These are phyloP conservation scores for Epsilonema sp. DNA, from an alignment of 2,888 invertebrate genomes.

Conservation along the genomic window DNA sequence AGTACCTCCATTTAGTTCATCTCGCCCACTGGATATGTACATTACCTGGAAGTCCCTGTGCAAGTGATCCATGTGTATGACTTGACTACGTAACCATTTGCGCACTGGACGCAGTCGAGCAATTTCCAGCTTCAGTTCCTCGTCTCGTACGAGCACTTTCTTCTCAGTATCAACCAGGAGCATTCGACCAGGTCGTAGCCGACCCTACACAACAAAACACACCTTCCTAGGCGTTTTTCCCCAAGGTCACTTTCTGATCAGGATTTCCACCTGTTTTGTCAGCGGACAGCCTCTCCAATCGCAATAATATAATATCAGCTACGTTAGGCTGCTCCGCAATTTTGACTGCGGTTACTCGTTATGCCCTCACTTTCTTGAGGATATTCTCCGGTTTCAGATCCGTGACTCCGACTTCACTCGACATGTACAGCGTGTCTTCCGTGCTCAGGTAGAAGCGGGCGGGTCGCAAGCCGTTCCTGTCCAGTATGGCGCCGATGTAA, in stretches of 20 bases:
- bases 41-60: conserved; percentile 25
- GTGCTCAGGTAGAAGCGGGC: conserved; percentile 78
- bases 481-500: conserved; percentile 59
- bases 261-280: no score
- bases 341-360: no score
- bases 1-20: no score
- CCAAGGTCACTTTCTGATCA: no score
- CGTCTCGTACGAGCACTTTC: conserved; percentile 70
- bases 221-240: no score
- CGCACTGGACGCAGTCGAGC: conserved; percentile 70
- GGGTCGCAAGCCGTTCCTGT: conserved; percentile 76
- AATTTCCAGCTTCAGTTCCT: conserved; percentile 70
- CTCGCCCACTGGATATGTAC: no score
- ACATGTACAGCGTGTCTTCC: conserved; percentile 90
- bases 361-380: conserved; percentile 69
- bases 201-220: conserved; percentile 53
- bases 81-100: conserved; percentile 48
- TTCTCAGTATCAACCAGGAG: conserved; percentile 76
- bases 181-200: conserved; percentile 94
- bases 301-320: no score
- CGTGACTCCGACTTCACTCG: conserved; percentile 87
- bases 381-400: conserved; percentile 65
- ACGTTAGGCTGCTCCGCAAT: no score
- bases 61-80: conserved; percentile 24
- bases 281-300: no score